Conservation (phyloP, 2,797 vertebrate species). For the Melopsittacus undulatus region DNA sequence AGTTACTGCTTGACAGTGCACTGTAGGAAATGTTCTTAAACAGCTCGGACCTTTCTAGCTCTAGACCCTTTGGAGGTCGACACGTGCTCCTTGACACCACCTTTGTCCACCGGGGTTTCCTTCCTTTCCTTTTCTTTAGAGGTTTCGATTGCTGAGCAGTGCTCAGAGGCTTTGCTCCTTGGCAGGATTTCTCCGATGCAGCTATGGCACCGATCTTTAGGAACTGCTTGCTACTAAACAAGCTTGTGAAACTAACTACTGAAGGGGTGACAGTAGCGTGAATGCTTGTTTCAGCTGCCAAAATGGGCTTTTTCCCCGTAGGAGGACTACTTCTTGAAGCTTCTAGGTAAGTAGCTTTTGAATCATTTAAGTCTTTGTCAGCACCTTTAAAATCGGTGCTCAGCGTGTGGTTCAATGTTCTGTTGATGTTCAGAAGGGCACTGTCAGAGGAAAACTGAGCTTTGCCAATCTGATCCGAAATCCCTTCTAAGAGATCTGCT, state of each 20-base stretch:
- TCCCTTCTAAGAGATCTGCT: constrained; percentile 73
- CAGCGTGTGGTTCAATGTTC: constrained; percentile 58
- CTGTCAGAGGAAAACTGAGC: constrained; percentile 70
- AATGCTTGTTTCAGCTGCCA: constrained; percentile 71
- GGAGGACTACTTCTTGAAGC: constrained; percentile 71
- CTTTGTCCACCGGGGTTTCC: constrained; percentile 90
- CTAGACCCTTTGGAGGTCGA: constrained; percentile 75
- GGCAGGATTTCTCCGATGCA: constrained; percentile 76
- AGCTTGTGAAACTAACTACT: constrained; percentile 81
- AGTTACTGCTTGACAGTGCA: constrained; percentile 57
- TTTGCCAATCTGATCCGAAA: constrained; percentile 75
- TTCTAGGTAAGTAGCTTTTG: constrained; percentile 67
- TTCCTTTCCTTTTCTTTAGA: constrained; percentile 91
- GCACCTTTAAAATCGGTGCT: constrained; percentile 70
- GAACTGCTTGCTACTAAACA: constrained; percentile 80
- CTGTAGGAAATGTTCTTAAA: constrained; percentile 76
- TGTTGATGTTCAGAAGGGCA: constrained; percentile 63
- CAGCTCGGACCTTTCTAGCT: constrained; percentile 75
- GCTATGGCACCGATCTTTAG: constrained; percentile 77
- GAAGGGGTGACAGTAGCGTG: constrained; percentile 75
- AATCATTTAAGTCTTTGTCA: constrained; percentile 67
- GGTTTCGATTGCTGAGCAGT: constrained; percentile 80
- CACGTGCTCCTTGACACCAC: constrained; percentile 80
- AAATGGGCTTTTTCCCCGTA: constrained; percentile 69
- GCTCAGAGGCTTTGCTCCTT: constrained; percentile 70